These are phyloP conservation scores for Aleiodes testaceus DNA, from an alignment of 2,888 invertebrate species.

Conservation along the genomic window DNA sequence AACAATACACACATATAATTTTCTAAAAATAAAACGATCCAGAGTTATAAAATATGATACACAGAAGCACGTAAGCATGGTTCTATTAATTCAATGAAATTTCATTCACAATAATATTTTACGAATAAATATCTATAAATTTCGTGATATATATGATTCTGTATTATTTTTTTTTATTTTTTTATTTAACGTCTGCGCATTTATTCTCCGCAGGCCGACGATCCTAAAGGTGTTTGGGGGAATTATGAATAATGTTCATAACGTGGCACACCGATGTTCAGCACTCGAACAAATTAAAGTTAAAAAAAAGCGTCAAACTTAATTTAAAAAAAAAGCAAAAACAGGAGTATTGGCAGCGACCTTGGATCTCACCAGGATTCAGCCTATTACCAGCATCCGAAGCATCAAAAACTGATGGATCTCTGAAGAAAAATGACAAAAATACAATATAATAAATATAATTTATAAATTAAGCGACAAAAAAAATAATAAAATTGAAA, in stretches of 20 bases:
- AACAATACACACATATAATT: too few species aligned
- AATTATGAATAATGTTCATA: conserved; percentile 21
- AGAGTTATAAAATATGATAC: too few species aligned
- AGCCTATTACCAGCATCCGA: conserved; percentile 1
- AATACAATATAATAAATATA: conserved; percentile 20
- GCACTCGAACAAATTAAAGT: neutral
- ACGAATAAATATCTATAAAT: too few species aligned
- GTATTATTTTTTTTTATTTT: neutral
- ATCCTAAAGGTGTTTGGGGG: conserved; percentile 30
- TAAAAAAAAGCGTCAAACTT: neutral
- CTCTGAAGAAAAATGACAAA: conserved; percentile 22
- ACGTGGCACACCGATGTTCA: conserved; percentile 2
- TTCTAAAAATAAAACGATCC: too few species aligned
- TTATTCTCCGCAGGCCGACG: conserved; percentile 44
- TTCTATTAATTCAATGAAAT: too few species aligned
- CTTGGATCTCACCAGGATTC: neutral
- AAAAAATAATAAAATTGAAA: neutral
- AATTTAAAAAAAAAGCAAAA: neutral
- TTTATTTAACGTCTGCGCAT: conserved; percentile 38
- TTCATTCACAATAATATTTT: too few species aligned
- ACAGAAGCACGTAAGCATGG: too few species aligned
- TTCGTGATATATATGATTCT: too few species aligned
- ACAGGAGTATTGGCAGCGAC: conserved; percentile 3
- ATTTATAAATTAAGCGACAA: conserved; percentile 20
- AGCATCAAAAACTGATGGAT: neutral